Percentiles rank a stretch among this genome's conserved stretches.
These are phyloP conservation scores for Strigamia crassipes DNA, from an alignment of 2,888 invertebrate genomes.

Conservation along the genomic window DNA sequence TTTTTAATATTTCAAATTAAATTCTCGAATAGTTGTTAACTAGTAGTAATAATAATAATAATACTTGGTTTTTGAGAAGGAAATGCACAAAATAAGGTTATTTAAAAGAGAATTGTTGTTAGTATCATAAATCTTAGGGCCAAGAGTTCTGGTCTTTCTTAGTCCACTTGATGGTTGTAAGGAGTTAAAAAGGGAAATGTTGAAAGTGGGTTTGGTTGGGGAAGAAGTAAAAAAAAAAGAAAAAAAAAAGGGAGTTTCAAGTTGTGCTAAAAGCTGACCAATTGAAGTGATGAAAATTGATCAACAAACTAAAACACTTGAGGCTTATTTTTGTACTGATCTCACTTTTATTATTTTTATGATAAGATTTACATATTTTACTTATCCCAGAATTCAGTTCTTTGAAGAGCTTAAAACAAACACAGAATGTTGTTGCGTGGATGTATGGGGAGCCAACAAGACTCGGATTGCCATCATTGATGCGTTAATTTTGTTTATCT, in stretches of 20 bases:
- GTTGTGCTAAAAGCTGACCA: constrained; percentile 15
- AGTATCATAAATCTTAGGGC: constrained; percentile 14
- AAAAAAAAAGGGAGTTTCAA: constrained; percentile 1
- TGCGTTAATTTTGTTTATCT: neutral
- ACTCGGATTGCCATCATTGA: too few species aligned
- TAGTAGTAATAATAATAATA: too few species aligned
- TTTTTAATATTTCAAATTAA: too few species aligned
- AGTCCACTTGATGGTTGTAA: neutral
- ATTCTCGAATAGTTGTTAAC: too few species aligned
- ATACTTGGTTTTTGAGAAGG: neutral
- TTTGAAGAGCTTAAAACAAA: too few species aligned
- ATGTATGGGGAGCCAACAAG: neutral
- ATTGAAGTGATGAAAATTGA: constrained; percentile 34
- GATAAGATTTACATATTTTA: neutral
- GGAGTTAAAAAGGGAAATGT: constrained; percentile 28
- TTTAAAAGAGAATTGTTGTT: neutral
- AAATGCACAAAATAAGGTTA: neutral
- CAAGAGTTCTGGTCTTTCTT: constrained; percentile 10
- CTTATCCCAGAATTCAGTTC: neutral
- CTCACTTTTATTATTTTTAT: neutral
- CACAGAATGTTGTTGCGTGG: neutral
- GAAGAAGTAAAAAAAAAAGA: neutral
- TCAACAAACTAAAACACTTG: neutral
- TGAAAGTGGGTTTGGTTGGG: neutral
- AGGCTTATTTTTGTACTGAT: neutral